Evolutionary conservation across 2,113 vertebrate genomes (phyloP).

Genomic region (Grammomys surdaster): DNA sequence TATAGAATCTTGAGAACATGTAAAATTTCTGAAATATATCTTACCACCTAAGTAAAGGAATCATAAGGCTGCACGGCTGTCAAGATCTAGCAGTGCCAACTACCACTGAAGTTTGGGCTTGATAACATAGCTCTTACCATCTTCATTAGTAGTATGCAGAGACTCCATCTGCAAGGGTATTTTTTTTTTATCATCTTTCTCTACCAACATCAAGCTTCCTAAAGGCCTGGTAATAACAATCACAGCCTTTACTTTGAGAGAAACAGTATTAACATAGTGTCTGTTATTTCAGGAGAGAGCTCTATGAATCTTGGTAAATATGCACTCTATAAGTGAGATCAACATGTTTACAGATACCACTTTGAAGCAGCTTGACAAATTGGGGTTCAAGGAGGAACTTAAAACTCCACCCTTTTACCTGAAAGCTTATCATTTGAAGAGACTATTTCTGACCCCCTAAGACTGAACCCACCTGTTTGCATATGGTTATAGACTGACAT

Average conservation of each 20-base stretch:
- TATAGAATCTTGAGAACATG: background rate
- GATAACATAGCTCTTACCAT: background rate
- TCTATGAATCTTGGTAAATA: constrained; percentile 70
- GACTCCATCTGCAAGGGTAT: background rate
- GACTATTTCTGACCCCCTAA: background rate
- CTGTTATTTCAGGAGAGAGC: constrained; percentile 71
- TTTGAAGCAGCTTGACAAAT: background rate
- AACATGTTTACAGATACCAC: background rate
- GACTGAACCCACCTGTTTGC: background rate
- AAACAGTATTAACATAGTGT: constrained; percentile 68
- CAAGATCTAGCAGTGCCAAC: background rate
- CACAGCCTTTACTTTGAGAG: constrained; percentile 70
- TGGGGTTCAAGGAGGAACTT: background rate
- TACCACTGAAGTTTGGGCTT: background rate
- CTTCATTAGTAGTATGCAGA: constrained; percentile 54
- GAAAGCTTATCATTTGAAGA: background rate
- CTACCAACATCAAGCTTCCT: constrained; percentile 53
- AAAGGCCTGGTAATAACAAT: constrained; percentile 63
- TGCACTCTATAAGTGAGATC: constrained; percentile 50
- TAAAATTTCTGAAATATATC: background rate
- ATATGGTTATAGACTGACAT: background rate
- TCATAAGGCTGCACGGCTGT: background rate
- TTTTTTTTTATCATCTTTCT: constrained; percentile 58
- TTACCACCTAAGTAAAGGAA: background rate
- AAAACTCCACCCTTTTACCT: background rate